Conservation (phyloP, 2,888 invertebrate species). For the Vannuccia rotundouncinata region DNA sequence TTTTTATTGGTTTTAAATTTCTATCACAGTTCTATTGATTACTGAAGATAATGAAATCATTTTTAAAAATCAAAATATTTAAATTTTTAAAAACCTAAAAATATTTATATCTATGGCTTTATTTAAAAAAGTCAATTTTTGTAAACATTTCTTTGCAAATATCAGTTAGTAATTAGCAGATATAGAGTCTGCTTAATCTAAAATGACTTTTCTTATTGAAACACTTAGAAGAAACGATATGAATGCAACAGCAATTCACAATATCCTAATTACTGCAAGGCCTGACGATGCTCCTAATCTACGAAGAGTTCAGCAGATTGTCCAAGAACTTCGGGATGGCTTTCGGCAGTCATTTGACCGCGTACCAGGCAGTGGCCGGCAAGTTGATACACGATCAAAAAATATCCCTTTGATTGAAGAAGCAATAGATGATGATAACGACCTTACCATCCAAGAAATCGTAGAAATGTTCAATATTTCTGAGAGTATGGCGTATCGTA, state of each 20-base stretch:
- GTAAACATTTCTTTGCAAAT: not conserved
- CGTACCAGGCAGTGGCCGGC: not conserved
- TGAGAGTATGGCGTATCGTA: constrained; percentile 16
- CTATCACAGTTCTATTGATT: not conserved
- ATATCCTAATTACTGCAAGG: constrained; percentile 14
- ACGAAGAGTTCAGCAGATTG: constrained; percentile 4
- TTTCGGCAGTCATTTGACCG: not conserved
- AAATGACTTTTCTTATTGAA: not conserved
- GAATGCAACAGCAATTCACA: constrained; percentile 20
- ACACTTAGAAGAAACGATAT: not conserved
- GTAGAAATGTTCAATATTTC: not conserved
- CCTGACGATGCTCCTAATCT: constrained; percentile 2
- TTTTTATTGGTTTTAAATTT: not conserved
- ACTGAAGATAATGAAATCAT: not conserved
- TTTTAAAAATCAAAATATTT: not conserved
- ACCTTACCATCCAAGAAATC: not conserved
- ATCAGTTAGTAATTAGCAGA: constrained; percentile 17
- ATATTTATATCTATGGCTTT: not conserved
- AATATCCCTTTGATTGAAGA: constrained; percentile 5
- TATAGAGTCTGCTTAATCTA: not conserved
- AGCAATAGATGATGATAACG: constrained; percentile 14
- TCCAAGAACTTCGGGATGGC: constrained; percentile 6
- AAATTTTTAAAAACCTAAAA: not conserved
- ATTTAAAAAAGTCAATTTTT: not conserved
- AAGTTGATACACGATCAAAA: not conserved